A percentile compares a stretch with the other conserved stretches of the same genome.
phyloP scores from a whole-genome alignment of 2,797 vertebrate species.

The Falco naumanni region DNA sequence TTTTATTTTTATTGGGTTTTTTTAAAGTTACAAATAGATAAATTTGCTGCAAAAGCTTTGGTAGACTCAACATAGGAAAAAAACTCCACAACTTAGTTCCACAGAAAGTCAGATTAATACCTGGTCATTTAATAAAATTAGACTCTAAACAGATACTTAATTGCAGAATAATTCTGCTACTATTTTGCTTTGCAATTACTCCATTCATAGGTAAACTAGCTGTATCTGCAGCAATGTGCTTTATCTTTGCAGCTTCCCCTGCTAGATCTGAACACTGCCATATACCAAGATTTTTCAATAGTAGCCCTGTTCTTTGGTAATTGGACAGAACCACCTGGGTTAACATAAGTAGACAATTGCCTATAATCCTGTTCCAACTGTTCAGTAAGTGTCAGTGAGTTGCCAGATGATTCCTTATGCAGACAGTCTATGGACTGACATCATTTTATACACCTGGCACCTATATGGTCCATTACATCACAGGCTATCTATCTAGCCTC shows the following conservation, averaged over 20 bases:
- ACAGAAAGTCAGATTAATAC: background rate
- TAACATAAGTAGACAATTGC: background rate
- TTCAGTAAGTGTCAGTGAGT: background rate
- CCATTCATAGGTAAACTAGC: background rate
- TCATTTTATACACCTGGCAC: background rate
- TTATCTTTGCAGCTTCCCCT: background rate
- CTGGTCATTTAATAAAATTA: background rate
- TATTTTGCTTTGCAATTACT: background rate
- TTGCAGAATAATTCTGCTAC: background rate
- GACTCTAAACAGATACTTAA: background rate
- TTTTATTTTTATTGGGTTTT: background rate
- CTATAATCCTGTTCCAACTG: background rate
- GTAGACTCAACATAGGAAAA: background rate
- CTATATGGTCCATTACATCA: background rate
- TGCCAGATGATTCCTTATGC: background rate
- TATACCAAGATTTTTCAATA: background rate
- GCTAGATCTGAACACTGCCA: background rate
- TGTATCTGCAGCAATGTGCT: background rate
- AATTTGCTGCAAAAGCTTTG: background rate
- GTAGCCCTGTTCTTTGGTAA: background rate
- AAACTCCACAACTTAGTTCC: fast-evolving
- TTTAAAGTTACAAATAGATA: background rate
- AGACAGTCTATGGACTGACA: background rate
- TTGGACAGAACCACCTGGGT: background rate
- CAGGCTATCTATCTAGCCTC: background rate